Conservation (phyloP, 2,888 invertebrate species). For the Corbicula japonica region DNA sequence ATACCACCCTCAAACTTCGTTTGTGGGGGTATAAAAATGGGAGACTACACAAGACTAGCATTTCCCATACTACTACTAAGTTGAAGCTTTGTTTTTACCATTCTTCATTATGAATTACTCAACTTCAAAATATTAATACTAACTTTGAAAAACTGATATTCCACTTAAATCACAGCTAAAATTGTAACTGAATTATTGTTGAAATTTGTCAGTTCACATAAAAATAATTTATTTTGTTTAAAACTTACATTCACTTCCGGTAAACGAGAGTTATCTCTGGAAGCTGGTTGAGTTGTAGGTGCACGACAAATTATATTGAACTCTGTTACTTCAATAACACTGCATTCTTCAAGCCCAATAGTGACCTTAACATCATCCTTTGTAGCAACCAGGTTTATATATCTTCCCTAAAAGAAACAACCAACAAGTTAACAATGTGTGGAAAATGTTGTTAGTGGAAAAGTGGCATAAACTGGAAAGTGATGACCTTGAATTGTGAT, state of each 20-base stretch:
- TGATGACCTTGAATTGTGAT: background rate
- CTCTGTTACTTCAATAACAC: slow-evolving; percentile 10
- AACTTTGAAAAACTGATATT: background rate
- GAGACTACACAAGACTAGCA: no score
- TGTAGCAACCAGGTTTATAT: slow-evolving; percentile 26
- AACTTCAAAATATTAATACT: background rate
- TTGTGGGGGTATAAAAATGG: no score
- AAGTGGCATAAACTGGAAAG: background rate
- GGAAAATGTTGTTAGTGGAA: background rate
- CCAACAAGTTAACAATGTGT: background rate
- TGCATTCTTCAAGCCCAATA: slow-evolving; percentile 18
- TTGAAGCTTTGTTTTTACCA: background rate
- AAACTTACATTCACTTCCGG: slow-evolving; percentile 29
- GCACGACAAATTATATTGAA: background rate
- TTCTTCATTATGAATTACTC: no score
- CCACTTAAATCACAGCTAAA: background rate
- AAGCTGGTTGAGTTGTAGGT: background rate
- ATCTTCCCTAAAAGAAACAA: slow-evolving; percentile 22
- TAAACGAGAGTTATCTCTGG: background rate
- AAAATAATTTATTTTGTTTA: no score
- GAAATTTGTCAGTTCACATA: no score
- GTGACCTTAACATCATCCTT: slow-evolving; percentile 9
- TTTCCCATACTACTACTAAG: background rate
- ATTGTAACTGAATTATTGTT: no score
- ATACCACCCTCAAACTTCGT: no score